phyloP scores from a whole-genome alignment of 2,888 invertebrate genomes.

The Xanthostigma xanthostigma region DNA sequence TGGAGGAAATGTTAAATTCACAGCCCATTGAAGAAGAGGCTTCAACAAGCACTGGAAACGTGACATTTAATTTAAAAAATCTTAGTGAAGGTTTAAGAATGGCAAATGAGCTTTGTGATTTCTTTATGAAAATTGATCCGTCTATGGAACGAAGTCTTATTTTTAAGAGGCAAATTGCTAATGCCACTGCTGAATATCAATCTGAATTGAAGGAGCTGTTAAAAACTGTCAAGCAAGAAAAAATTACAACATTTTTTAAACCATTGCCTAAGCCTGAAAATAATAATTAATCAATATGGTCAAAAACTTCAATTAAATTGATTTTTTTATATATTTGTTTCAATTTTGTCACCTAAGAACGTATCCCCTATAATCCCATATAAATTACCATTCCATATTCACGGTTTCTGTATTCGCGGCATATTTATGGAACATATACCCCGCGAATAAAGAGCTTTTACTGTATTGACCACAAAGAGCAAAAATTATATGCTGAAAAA shows the following conservation, averaged over 20 bases:
- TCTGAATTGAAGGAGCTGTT: no score
- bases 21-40: slow-evolving; percentile 11
- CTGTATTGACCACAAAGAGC: no score
- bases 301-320: background rate
- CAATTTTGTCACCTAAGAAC: slow-evolving; percentile 1
- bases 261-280: slow-evolving; percentile 1
- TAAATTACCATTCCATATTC: slow-evolving; percentile 1
- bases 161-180: no score
- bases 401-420: no score
- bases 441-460: no score
- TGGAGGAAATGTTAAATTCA: slow-evolving; percentile 17
- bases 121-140: slow-evolving; percentile 4
- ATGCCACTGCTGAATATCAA: no score
- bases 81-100: slow-evolving; percentile 4
- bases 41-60: slow-evolving; percentile 8
- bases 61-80: slow-evolving; percentile 2
- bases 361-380: no score
- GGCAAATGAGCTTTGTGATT: slow-evolving; percentile 5
- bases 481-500: no score
- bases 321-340: slow-evolving; percentile 2
- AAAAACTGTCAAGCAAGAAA: slow-evolving; percentile 3
- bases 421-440: no score
- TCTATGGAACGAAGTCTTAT: no score
- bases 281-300: background rate
- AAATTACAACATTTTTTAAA: slow-evolving; percentile 3